These are phyloP conservation scores for Accipiter badius DNA, from an alignment of 2,797 vertebrate species.

Conservation along the genomic window DNA sequence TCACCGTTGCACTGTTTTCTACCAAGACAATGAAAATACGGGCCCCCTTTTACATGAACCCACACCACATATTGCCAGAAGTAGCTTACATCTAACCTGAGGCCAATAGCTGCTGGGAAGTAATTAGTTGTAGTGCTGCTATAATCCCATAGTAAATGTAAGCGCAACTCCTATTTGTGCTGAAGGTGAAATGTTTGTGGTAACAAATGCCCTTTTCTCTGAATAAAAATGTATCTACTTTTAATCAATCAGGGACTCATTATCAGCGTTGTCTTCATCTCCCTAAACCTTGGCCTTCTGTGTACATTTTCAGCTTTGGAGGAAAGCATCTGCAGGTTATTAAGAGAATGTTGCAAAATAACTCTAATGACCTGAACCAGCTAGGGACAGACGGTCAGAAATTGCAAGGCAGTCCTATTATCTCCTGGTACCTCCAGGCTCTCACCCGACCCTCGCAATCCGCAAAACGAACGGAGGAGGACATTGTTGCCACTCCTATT, in stretches of 20 bases:
- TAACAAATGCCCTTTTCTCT: slow-evolving; percentile 75
- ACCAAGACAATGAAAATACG: slow-evolving; percentile 28
- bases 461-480: background rate
- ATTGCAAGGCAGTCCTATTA: background rate
- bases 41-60: slow-evolving; percentile 41
- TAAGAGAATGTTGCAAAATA: slow-evolving; percentile 62
- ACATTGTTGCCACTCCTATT: background rate
- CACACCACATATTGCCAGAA: slow-evolving; percentile 55
- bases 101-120: slow-evolving; percentile 75
- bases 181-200: slow-evolving; percentile 77
- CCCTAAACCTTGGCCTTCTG: slow-evolving; percentile 68
- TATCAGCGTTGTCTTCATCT: slow-evolving; percentile 72
- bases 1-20: slow-evolving; percentile 1
- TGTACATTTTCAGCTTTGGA: slow-evolving; percentile 12
- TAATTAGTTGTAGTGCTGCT: slow-evolving; percentile 74
- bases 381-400: slow-evolving; percentile 15
- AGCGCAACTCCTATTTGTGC: slow-evolving; percentile 68
- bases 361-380: slow-evolving; percentile 62
- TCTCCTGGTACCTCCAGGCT: background rate
- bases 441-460: background rate
- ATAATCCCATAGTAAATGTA: slow-evolving; percentile 74
- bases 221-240: slow-evolving; percentile 78
- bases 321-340: slow-evolving; percentile 63
- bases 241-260: slow-evolving; percentile 80
- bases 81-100: slow-evolving; percentile 71